Base-by-base conservation (phyloP, 2,113 vertebrate species). In the Tympanuchus pallidicinctus region DNA sequence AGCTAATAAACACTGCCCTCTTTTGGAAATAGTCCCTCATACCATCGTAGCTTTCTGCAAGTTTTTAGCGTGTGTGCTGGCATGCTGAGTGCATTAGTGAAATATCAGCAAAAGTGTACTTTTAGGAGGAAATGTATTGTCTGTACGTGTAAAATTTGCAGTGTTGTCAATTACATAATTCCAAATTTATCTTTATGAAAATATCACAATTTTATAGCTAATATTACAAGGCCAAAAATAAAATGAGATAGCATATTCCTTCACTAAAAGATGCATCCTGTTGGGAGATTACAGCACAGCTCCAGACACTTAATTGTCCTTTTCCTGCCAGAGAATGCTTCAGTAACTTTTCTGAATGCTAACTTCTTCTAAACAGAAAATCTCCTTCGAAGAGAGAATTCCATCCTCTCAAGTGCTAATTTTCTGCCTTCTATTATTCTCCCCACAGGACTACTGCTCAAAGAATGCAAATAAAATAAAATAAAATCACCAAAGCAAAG, bases 1-100 rank as follows among this genome's bases (percentile, higher is more conserved):
- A 70, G 89, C 94, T 96, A 97, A 96, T 69, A 95, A 94, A 98
- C 86, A 97, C 93, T 98, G 97, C 98, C 97, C 97, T 97, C 97
- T 98, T 74, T 97, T 92, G 98, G 97, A 47, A 93, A 79, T 82
- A 2, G 10, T 36, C 16, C 6, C 14, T 92, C 38, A 24, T 83
- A 45, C 3, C 7, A 18, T 42, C 7, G 20, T 11, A 45, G 42
- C 6, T n/a, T 82, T 80, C 50, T 22, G 21, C n/a, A 88, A 22
- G 5, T 7, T 63, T 82, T 36, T 27, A 11, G 14, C 36, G 8
- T 15, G 30, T 40, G 5, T 5, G 8, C 32, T 57, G 11, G 6
- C 5, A 8, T 27, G 20, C 24, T n/a, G 47, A 45, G 13, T 14
- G 8, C 2, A 8, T 43, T 7, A 64, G 34, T 34, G 54, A 84